Percentiles rank a stretch among this genome's conserved stretches.
These are phyloP conservation scores for Pentalonia nigronervosa DNA, from an alignment of 1,140 invertebrate species.

Conservation along the genomic window DNA sequence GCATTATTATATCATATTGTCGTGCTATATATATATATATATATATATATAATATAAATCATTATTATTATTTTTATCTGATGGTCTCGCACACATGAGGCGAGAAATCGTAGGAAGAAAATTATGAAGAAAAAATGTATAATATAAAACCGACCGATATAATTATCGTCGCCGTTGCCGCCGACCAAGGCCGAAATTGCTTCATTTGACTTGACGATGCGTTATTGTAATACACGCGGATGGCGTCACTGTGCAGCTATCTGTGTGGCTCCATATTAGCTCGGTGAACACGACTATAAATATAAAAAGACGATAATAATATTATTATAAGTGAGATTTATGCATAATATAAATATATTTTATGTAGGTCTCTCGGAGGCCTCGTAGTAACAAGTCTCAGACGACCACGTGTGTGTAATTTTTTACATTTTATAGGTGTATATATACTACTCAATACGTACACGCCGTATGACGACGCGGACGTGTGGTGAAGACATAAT, in stretches of 20 bases:
- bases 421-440: neutral
- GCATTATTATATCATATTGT: neutral
- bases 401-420: neutral
- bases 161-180: neutral
- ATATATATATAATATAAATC: too few relatives aligned
- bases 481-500: neutral
- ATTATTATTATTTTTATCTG: too few relatives aligned
- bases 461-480: neutral
- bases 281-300: neutral
- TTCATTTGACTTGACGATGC: neutral
- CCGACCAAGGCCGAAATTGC: constrained; percentile 12
- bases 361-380: neutral
- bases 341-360: neutral
- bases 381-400: neutral
- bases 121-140: neutral
- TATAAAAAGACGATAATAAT: neutral
- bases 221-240: neutral
- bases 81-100: neutral
- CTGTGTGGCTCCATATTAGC: neutral
- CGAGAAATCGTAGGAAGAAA: neutral
- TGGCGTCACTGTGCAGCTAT: neutral
- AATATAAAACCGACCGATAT: constrained; percentile 5
- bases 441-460: neutral
- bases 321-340: constrained; percentile 1
- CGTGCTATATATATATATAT: neutral